Evolutionary conservation across 2,888 invertebrate species (phyloP), one percentile per base, ranked within the genome.

Genomic region (Axea sp.): DNA sequence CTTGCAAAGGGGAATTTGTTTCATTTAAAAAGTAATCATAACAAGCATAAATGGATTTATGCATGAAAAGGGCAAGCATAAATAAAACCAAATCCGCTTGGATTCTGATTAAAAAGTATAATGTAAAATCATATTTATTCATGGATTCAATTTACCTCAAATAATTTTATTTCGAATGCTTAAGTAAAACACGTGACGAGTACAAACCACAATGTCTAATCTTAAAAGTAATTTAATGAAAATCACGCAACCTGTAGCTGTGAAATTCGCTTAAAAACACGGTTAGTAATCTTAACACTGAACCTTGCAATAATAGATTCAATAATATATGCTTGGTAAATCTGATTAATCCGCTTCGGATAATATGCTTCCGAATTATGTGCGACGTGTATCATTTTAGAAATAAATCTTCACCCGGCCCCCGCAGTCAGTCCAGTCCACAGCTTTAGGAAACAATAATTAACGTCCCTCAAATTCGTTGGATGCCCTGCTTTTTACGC

Each of bases 361-460:
- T n/a, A n/a, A n/a, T n/a, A 47, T 41, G 43, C 14, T 35, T 11
- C 31, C 19, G 7, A 65, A 49, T 49, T 49, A 59, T 59, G 14
- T 35, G 31, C 49, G 41, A 43, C 33, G 31, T 51, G 51, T 43
- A 57, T 59, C 47, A 26, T 28, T 47, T 8, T 2, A 11, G 8
- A 15, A 45, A 45, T 55, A 65, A 64, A 53, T 45, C 65, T 43
- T 55, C 28, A 53, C 43, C 33, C 8, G 9, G 2, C n/a, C 6
- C 28, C 64, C 41, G 17, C 19, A 8, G 12, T 12, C 14, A 33
- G 3, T 19, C 7, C 9, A 5, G 35, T 35, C 55, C 39, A 55
- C 30, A 55, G 24, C 30, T 47, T 47, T 47, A 24, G 30, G 11
- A 47, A 67, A 55, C 55, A 47, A 55, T 59, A 57, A 67, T 67